These are phyloP conservation scores for Andinoacara biseriatus DNA, from an alignment of 2,113 vertebrate species.

Conservation along the genomic window DNA sequence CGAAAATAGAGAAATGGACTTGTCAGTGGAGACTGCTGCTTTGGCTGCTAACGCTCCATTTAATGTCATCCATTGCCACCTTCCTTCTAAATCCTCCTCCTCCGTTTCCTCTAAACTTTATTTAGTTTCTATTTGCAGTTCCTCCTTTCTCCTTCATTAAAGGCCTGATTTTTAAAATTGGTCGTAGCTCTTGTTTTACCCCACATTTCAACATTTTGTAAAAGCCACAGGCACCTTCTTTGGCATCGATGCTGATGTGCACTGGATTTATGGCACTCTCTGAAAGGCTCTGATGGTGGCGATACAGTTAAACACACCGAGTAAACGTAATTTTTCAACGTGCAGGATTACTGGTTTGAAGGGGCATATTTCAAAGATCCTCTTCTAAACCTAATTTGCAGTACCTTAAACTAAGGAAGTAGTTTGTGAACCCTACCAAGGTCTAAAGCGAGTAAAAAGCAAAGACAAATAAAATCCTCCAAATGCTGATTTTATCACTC, in stretches of 20 bases:
- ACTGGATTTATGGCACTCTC: no score
- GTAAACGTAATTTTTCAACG: not conserved
- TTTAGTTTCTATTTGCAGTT: not conserved
- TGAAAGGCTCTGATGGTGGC: not conserved
- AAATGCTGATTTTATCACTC: not conserved
- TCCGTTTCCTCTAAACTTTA: not conserved
- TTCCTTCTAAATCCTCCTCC: not conserved
- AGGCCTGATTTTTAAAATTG: not conserved
- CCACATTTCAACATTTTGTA: no score
- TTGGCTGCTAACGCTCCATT: not conserved
- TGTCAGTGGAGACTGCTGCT: constrained; percentile 3
- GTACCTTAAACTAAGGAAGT: not conserved
- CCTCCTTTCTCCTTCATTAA: not conserved
- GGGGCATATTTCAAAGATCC: not conserved
- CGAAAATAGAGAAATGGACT: constrained; percentile 23
- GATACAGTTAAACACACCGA: not conserved
- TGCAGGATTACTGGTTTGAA: not conserved
- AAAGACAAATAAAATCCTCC: no score
- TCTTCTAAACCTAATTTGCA: not conserved
- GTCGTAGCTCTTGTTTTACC: not conserved
- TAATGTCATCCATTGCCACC: not conserved
- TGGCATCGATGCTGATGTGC: not conserved
- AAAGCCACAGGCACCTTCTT: not conserved
- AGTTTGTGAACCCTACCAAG: no score
- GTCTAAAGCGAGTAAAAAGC: no score